Conservation (phyloP, 2,888 invertebrate species). For the Steinernema scapterisci region DNA sequence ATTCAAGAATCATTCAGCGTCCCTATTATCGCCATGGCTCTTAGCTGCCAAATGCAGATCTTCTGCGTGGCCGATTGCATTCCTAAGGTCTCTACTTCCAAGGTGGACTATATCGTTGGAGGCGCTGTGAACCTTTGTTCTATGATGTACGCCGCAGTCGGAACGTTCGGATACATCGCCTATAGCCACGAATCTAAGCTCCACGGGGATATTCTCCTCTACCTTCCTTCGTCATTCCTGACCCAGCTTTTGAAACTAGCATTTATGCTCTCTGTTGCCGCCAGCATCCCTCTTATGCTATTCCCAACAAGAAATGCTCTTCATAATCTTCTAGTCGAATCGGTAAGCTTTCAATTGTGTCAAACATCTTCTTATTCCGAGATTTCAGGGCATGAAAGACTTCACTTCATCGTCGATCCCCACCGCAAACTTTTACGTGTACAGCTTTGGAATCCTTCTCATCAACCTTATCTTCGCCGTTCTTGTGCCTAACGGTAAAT, state of each 20-base stretch:
- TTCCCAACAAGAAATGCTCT: slow-evolving; percentile 93
- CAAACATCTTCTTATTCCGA: background rate
- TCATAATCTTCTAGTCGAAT: slow-evolving; percentile 78
- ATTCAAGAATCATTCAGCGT: slow-evolving; percentile 68
- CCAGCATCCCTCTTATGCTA: slow-evolving; percentile 93
- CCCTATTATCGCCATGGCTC: slow-evolving; percentile 93
- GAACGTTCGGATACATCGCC: slow-evolving; percentile 76
- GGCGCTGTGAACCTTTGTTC: slow-evolving; percentile 90
- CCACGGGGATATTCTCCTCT: slow-evolving; percentile 86
- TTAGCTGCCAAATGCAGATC: slow-evolving; percentile 91
- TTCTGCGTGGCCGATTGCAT: slow-evolving; percentile 85
- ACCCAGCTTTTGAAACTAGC: slow-evolving; percentile 90
- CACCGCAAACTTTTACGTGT: slow-evolving; percentile 44
- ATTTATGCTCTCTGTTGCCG: slow-evolving; percentile 89
- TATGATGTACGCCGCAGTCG: slow-evolving; percentile 72
- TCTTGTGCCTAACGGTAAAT: slow-evolving; percentile 81
- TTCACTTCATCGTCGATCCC: slow-evolving; percentile 32
- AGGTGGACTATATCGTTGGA: slow-evolving; percentile 84
- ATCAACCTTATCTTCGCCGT: slow-evolving; percentile 81
- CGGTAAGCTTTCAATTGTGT: background rate
- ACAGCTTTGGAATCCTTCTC: slow-evolving; percentile 71
- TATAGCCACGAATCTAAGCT: slow-evolving; percentile 73
- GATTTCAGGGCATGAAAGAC: slow-evolving; percentile 41
- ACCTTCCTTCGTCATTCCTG: slow-evolving; percentile 74
- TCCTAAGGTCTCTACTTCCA: slow-evolving; percentile 77